phyloP scores from a whole-genome alignment of 2,888 invertebrate species.

The Punctoribates punctum region DNA sequence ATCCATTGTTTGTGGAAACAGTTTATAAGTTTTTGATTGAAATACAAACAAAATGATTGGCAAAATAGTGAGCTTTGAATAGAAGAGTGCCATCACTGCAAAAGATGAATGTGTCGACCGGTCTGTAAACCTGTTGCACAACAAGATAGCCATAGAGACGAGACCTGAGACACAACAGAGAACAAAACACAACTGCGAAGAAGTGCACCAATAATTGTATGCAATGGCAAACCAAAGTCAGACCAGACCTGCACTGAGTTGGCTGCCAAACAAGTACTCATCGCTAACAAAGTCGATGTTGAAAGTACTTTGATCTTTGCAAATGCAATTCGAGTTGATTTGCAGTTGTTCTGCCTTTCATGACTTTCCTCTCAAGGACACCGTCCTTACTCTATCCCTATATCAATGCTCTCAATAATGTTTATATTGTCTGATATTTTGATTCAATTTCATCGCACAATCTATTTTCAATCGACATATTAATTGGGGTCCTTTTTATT shows the following conservation, averaged over 20 bases:
- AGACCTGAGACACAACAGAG: no score
- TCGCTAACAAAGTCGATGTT: slow-evolving; percentile 11
- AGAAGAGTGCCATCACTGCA: neutral
- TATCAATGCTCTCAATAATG: no score
- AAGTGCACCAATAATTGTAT: slow-evolving; percentile 10
- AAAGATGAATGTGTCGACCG: neutral
- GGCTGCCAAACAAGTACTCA: slow-evolving; percentile 15
- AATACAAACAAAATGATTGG: no score
- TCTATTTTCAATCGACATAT: no score
- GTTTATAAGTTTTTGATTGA: no score
- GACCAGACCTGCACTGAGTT: neutral
- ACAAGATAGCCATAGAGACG: neutral
- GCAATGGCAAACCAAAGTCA: neutral
- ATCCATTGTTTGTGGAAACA: no score
- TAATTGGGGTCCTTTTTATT: no score
- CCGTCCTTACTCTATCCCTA: no score
- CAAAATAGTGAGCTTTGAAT: no score
- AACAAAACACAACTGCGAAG: no score
- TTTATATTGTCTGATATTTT: no score
- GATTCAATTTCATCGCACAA: no score
- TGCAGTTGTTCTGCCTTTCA: neutral
- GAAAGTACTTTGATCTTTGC: slow-evolving; percentile 17
- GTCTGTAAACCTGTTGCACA: slow-evolving; percentile 11
- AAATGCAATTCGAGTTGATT: slow-evolving; percentile 1
- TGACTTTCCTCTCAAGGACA: slow-evolving; percentile 6